These are phyloP conservation scores for Andrena marginata DNA, from an alignment of 2,888 invertebrate genomes.

Conservation along the genomic window DNA sequence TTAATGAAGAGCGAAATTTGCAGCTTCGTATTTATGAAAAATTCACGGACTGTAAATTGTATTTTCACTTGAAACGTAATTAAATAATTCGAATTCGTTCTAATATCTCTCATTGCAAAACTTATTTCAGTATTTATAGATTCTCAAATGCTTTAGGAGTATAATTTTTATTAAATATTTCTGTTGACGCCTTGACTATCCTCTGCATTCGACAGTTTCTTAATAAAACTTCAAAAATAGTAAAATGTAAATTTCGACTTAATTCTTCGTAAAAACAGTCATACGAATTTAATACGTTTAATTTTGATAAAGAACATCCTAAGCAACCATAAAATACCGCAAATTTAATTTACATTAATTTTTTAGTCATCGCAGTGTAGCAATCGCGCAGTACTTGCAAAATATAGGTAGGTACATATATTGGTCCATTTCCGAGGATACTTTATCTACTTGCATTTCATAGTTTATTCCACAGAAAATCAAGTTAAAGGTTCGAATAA, in stretches of 20 bases:
- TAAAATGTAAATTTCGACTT: too few species aligned
- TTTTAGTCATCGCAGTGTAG: background rate
- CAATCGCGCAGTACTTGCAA: background rate
- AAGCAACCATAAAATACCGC: background rate
- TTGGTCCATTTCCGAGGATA: conserved; percentile 21
- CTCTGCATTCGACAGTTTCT: background rate
- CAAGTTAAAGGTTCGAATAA: background rate
- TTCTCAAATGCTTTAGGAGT: background rate
- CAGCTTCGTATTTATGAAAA: too few species aligned
- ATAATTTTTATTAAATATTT: background rate
- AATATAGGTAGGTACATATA: conserved; percentile 14
- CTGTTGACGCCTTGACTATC: background rate
- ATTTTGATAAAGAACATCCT: background rate
- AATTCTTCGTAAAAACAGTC: background rate
- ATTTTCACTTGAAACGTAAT: background rate
- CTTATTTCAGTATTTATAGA: background rate
- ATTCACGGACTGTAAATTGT: background rate
- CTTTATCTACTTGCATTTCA: background rate
- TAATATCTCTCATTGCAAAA: background rate
- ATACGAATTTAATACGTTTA: background rate
- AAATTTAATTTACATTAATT: background rate
- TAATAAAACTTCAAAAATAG: too few species aligned
- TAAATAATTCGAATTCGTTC: background rate
- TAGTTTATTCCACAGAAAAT: background rate
- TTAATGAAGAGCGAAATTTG: background rate